Evolutionary conservation across 2,113 vertebrate genomes (phyloP), one percentile per base, ranked within the genome.

Genomic region (Etheostoma spectabile): DNA sequence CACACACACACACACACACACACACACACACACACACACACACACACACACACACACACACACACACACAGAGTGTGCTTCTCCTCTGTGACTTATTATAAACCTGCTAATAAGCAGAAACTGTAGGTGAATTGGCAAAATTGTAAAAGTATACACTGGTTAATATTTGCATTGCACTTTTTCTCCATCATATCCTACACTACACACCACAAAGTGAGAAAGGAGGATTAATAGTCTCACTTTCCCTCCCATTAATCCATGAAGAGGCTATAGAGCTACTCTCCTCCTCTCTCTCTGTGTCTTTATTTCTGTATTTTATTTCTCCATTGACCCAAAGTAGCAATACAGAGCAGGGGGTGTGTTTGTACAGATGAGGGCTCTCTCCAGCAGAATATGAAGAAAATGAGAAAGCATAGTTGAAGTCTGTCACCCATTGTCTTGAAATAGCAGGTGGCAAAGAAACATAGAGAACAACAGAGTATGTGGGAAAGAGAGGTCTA

Each of bases 51-150:
- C 72, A 87, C 56, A 82, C 62, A 60, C 33, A 80, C 15, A 33
- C 33, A 33, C 33, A 33, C 33, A 33, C 33, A 33, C 33, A 30
- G 74, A 80, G 62, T 10, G 59, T 42, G 60, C 46, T 73, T 81
- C 79, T 90, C 94, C 94, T 89, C 71, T 51, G 94, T 89, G 94
- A 92, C 95, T 95, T 92, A 94, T 95, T 94, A 95, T 59, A 79
- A 70, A 81, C 60, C 73, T 74, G 75, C 90, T 87, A 91, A 93
- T 92, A 88, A 90, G 86, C 89, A 91, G 68, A 86, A 90, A 91
- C 88, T 89, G 86, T 56, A 52, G 71, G 80, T 84, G 87, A 93
- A 86, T 85, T 74, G 82, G 84, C 82, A 88, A 86, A 87, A 84
- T 74, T 86, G 74, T 83, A 65, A 83, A 89, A 86, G n/a, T 71